Evolutionary conservation across 1,140 invertebrate genomes (phyloP).

Genomic region (Radopholus similis): DNA sequence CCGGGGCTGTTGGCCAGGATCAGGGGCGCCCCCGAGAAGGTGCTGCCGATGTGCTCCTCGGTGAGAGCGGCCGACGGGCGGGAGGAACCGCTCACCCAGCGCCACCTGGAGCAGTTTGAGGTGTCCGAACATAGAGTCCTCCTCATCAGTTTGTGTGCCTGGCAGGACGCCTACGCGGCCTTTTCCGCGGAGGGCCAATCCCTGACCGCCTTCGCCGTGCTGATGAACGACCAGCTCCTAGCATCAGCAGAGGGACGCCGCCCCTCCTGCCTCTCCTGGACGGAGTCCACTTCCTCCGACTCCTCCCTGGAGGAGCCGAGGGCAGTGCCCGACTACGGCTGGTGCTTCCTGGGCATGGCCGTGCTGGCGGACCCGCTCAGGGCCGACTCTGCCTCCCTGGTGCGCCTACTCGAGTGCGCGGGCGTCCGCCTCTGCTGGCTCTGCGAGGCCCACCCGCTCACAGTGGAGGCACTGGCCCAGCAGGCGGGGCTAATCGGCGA

Average conservation of each 20-base stretch:
- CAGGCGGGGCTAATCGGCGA: constrained; percentile 25
- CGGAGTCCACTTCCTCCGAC: no score
- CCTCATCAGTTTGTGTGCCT: no score
- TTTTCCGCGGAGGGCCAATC: constrained; percentile 26
- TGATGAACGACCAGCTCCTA: no score
- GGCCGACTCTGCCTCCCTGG: constrained; percentile 10
- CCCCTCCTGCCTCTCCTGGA: no score
- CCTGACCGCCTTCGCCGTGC: constrained; percentile 36
- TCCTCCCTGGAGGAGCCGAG: no score
- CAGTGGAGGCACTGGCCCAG: constrained; percentile 35
- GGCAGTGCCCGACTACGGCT: constrained; percentile 29
- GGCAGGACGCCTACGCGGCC: neutral
- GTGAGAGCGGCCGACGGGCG: neutral
- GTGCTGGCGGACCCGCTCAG: constrained; percentile 28
- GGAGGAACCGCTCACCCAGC: neutral
- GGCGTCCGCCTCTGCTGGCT: constrained; percentile 43
- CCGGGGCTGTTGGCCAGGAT: neutral
- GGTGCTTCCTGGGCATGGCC: constrained; percentile 41
- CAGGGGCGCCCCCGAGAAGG: neutral
- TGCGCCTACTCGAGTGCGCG: constrained; percentile 19
- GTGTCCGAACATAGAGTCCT: neutral
- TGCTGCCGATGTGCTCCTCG: neutral
- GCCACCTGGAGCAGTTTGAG: neutral
- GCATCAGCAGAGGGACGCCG: no score
- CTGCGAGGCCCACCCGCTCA: constrained; percentile 43